These are phyloP conservation scores for Morpho achilles DNA, from an alignment of 2,888 invertebrate species.

Conservation along the genomic window DNA sequence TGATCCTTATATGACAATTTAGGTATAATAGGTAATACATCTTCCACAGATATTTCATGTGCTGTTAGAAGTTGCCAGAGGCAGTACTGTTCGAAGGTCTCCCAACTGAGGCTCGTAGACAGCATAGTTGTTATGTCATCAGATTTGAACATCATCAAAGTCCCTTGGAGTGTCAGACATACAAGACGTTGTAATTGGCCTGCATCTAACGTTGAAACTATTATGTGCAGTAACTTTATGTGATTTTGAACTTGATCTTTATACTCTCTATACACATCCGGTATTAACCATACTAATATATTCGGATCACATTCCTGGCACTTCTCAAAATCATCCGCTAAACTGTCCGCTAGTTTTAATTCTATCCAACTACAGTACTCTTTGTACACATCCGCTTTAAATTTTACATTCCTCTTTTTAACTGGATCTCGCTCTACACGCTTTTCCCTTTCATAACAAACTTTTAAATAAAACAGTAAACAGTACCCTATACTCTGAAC, in stretches of 20 bases:
- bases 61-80: slow-evolving; percentile 97
- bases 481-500: slow-evolving; percentile 90
- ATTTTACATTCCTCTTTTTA: slow-evolving; percentile 81
- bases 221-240: slow-evolving; percentile 90
- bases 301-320: slow-evolving; percentile 94
- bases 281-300: slow-evolving; percentile 94
- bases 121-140: slow-evolving; percentile 87
- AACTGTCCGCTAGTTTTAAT: slow-evolving; percentile 84
- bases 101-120: slow-evolving; percentile 94
- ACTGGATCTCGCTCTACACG: slow-evolving; percentile 66
- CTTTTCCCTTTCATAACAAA: slow-evolving; percentile 79
- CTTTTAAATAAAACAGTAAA: slow-evolving; percentile 93
- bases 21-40: slow-evolving; percentile 86
- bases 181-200: slow-evolving; percentile 93
- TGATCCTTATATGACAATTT: slow-evolving; percentile 91
- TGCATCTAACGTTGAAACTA: slow-evolving; percentile 94
- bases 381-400: slow-evolving; percentile 92
- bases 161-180: slow-evolving; percentile 94
- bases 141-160: slow-evolving; percentile 88
- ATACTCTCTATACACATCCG: slow-evolving; percentile 95
- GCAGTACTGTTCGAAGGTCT: slow-evolving; percentile 98
- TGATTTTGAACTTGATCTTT: slow-evolving; percentile 93
- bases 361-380: slow-evolving; percentile 91
- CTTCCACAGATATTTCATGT: slow-evolving; percentile 95
- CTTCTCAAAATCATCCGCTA: slow-evolving; percentile 90